A percentile compares a stretch with the other conserved stretches of the same genome.
These are phyloP conservation scores for Podarcis raffonei DNA, from an alignment of 2,113 vertebrate species.

Conservation along the genomic window DNA sequence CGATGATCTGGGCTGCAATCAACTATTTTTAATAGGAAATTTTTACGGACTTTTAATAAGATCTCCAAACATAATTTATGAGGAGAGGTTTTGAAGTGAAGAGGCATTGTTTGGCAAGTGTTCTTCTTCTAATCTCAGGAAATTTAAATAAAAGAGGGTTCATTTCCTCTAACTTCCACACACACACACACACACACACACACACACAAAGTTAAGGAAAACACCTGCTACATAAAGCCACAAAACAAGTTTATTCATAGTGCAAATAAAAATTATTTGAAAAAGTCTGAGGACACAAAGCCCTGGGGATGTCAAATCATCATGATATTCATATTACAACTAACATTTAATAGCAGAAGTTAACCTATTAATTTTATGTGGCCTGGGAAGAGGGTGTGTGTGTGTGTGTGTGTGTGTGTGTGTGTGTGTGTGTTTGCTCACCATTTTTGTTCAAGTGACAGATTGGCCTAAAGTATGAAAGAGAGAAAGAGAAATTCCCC, in stretches of 20 bases:
- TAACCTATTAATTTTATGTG: constrained; percentile 19
- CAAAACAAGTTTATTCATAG: constrained; percentile 46
- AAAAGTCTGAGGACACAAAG: constrained; percentile 40
- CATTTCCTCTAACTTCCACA: constrained; percentile 80
- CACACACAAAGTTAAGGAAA: constrained; percentile 74
- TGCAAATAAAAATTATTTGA: constrained; percentile 39
- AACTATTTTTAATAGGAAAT: constrained; percentile 87
- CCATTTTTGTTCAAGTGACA: not conserved
- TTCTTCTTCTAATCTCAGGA: constrained; percentile 88
- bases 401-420: too few relatives aligned
- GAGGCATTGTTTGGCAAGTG: constrained; percentile 94
- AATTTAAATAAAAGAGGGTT: constrained; percentile 84
- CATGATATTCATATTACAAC: not conserved
- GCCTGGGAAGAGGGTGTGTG: not conserved
- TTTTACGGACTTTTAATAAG: constrained; percentile 90
- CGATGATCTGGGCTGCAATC: constrained; percentile 88
- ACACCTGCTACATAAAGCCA: constrained; percentile 75
- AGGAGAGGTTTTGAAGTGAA: constrained; percentile 91
- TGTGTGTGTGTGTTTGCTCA: not conserved
- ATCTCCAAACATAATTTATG: constrained; percentile 89
- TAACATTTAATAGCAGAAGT: constrained; percentile 11
- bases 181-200: constrained; percentile 63
- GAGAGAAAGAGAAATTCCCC: not conserved
- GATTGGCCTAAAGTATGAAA: not conserved
- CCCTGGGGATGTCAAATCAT: not conserved